These are phyloP conservation scores for Mormyrus hasselquistii DNA, from an alignment of 2,797 vertebrate species.

Conservation along the genomic window DNA sequence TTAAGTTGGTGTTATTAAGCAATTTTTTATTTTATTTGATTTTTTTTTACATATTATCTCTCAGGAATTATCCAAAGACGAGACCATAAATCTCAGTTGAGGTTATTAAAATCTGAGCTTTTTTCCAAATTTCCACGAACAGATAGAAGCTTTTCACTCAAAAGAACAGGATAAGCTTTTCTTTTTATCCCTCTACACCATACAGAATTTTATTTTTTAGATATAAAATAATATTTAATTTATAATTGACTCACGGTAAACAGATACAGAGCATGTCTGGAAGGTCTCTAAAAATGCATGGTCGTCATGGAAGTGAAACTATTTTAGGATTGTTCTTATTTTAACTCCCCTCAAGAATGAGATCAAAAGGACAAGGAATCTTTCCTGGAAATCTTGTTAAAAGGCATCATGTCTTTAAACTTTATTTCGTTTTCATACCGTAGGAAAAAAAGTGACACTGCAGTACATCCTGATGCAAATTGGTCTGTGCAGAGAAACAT, in stretches of 20 bases:
- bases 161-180: not conserved
- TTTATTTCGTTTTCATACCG: not conserved
- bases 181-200: not conserved
- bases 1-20: not conserved
- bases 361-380: not conserved
- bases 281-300: not conserved
- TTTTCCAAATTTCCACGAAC: not conserved
- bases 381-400: not conserved
- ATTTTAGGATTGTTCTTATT: not conserved
- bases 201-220: not conserved
- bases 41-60: not conserved
- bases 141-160: not conserved
- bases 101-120: conserved; percentile 2
- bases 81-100: not conserved
- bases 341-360: not conserved
- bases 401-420: not conserved
- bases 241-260: not conserved
- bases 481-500: not conserved
- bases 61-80: not conserved
- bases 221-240: not conserved
- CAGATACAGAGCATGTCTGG: not conserved
- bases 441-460: not conserved
- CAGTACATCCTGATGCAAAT: not conserved
- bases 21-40: not conserved
- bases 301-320: not conserved